A percentile compares a stretch with the other conserved stretches of the same genome.
Conservation (phyloP, 2,888 invertebrate genomes). For the Beris chalybata region DNA sequence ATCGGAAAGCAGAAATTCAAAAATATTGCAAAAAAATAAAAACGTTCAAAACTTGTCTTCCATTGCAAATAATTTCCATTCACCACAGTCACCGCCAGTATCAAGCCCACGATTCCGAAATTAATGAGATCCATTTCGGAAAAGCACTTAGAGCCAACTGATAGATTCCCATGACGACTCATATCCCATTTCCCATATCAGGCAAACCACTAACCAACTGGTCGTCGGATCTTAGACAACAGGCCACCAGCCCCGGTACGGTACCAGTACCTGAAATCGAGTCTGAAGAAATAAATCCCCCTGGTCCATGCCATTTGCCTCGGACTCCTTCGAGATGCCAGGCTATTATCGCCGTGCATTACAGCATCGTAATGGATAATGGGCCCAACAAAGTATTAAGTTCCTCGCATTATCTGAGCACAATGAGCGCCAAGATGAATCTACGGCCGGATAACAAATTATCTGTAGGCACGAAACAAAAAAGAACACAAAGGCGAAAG, state of each 20-base stretch:
- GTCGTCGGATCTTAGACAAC: background rate
- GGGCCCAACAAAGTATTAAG: constrained; percentile 26
- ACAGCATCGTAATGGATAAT: constrained; percentile 21
- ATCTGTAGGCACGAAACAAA: constrained; percentile 36
- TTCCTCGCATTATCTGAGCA: constrained; percentile 29
- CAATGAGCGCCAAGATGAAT: constrained; percentile 36
- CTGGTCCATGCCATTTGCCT: constrained; percentile 10
- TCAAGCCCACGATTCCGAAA: background rate
- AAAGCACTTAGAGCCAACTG: constrained; percentile 33
- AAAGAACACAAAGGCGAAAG: constrained; percentile 26
- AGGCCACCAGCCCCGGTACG: background rate
- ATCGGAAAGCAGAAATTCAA: too few species aligned
- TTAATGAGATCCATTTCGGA: constrained; percentile 27
- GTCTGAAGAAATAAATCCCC: background rate
- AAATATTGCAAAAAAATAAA: too few species aligned
- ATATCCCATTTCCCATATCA: background rate
- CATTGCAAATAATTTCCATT: too few species aligned
- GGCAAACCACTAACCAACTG: background rate
- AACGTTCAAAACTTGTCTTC: too few species aligned
- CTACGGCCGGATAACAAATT: constrained; percentile 38
- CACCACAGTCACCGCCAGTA: too few species aligned
- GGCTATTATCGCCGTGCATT: constrained; percentile 6
- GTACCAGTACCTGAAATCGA: background rate
- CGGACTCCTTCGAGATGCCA: background rate
- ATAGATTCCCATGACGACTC: constrained; percentile 26